These are phyloP conservation scores for Augiades crinisus DNA, from an alignment of 2,888 invertebrate species.

Conservation along the genomic window DNA sequence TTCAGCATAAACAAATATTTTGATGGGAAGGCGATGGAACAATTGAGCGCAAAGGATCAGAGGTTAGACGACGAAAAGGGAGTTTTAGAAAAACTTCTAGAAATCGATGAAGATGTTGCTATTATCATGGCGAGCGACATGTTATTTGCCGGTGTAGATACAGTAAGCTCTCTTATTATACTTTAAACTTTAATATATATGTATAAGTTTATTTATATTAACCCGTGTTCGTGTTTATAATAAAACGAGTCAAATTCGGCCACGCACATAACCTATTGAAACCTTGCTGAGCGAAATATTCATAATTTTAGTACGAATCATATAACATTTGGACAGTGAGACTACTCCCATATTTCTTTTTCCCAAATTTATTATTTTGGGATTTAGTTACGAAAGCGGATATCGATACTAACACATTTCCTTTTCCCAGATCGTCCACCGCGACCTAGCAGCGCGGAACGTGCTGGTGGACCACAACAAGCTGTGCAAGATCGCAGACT, in stretches of 20 bases:
- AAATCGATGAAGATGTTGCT: slow-evolving; percentile 81
- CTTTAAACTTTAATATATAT: too few relatives aligned
- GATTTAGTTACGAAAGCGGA: too few relatives aligned
- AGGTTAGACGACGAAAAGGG: slow-evolving; percentile 63
- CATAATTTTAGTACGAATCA: too few relatives aligned
- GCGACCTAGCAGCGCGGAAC: slow-evolving; percentile 92
- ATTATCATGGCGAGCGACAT: slow-evolving; percentile 84
- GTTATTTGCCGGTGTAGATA: slow-evolving; percentile 85
- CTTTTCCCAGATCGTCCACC: slow-evolving; percentile 87
- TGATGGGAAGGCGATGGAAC: slow-evolving; percentile 43
- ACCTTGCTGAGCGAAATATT: too few relatives aligned
- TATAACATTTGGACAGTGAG: too few relatives aligned
- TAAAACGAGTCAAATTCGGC: too few relatives aligned
- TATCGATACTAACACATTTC: background rate
- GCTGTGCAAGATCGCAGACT: slow-evolving; percentile 93
- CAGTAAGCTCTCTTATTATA: slow-evolving; percentile 62
- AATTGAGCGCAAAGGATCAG: slow-evolving; percentile 36
- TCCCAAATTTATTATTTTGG: too few relatives aligned
- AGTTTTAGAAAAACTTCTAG: slow-evolving; percentile 82
- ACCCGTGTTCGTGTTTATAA: too few relatives aligned
- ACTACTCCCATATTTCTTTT: too few relatives aligned
- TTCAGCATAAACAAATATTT: slow-evolving; percentile 44
- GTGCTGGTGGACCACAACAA: slow-evolving; percentile 92
- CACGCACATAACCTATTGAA: too few relatives aligned
- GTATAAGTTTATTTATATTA: too few relatives aligned